phyloP scores from a whole-genome alignment of 2,888 invertebrate genomes.

The Blera fallax region DNA sequence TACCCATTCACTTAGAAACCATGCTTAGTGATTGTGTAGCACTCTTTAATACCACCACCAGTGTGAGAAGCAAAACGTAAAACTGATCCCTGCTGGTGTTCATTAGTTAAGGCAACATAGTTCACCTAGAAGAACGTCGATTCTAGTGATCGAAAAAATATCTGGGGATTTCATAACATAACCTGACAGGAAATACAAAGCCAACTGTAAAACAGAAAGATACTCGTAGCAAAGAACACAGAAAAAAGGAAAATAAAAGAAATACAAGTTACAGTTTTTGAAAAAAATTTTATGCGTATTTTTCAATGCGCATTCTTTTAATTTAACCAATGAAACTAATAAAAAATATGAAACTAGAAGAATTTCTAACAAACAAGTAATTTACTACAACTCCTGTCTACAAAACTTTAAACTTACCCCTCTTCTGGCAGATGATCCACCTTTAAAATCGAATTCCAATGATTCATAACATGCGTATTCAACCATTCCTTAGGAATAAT shows the following conservation, averaged over 20 bases:
- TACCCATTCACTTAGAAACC: no score
- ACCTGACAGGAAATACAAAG: no score
- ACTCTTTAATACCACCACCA: no score
- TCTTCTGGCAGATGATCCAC: slow-evolving; percentile 87
- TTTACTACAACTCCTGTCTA: not conserved
- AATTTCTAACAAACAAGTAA: slow-evolving; percentile 4
- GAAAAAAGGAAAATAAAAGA: not conserved
- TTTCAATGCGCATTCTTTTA: not conserved
- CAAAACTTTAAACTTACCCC: slow-evolving; percentile 83
- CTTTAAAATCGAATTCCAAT: slow-evolving; percentile 87
- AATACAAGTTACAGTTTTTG: not conserved
- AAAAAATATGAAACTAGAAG: not conserved
- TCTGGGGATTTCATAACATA: no score
- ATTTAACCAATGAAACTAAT: slow-evolving; percentile 5
- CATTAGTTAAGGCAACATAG: no score
- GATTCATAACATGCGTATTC: slow-evolving; percentile 84
- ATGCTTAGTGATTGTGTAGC: no score
- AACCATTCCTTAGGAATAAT: slow-evolving; percentile 88
- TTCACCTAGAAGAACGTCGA: no score
- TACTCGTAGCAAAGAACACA: no score
- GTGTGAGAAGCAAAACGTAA: no score
- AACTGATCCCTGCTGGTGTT: no score
- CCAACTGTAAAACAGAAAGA: no score
- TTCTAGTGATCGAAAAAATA: no score
- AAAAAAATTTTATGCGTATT: not conserved